Evolutionary conservation across 2,113 vertebrate genomes (phyloP), one percentile per base, ranked within the genome.

Genomic region (Amphiprion percula): DNA sequence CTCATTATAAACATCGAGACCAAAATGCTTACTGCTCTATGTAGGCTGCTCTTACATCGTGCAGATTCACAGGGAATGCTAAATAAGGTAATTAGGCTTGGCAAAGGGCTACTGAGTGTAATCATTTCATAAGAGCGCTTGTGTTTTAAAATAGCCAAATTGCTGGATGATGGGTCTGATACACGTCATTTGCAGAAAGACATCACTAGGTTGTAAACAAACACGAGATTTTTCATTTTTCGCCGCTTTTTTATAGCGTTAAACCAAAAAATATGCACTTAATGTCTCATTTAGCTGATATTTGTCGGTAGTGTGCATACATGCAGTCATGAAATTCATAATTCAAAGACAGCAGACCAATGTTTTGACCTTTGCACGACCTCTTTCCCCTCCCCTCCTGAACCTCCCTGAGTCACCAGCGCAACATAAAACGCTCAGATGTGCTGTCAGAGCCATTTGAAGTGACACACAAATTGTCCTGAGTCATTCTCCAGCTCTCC

Each of bases 41-140:
- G 79, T 68, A 69, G 71, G 52, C 71, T 68, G 74, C 44, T 65
- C 74, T 87, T 79, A 68, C 74, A 84, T 86, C 66, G 75, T 46
- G 44, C 15, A 65, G 69, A 84, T 87, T 85, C 82, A 91, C 67
- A 84, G 28, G 68, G 84, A 90, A 90, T 90, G 69, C 67, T 87
- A 84, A 87, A 89, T 86, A 69, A 86, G 71, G 68, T 82, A 87
- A 88, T 89, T 85, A 92, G 80, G 53, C 75, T 83, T 71, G 76
- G 78, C 68, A 87, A 70, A 50, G 2, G 66, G 67, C 79, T 76
- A 59, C 49, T 1, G 23, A 75, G 75, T 68, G 61, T 77, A 80
- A 80, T 83, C 26, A 73, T 70, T 76, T 80, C 74, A 76, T 39
- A 76, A 76, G 60, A 77, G 54, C 46, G 37, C 60, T 82, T 30